These are phyloP conservation scores for Lithophane ornitopus DNA, from an alignment of 2,888 invertebrate species.

Conservation along the genomic window DNA sequence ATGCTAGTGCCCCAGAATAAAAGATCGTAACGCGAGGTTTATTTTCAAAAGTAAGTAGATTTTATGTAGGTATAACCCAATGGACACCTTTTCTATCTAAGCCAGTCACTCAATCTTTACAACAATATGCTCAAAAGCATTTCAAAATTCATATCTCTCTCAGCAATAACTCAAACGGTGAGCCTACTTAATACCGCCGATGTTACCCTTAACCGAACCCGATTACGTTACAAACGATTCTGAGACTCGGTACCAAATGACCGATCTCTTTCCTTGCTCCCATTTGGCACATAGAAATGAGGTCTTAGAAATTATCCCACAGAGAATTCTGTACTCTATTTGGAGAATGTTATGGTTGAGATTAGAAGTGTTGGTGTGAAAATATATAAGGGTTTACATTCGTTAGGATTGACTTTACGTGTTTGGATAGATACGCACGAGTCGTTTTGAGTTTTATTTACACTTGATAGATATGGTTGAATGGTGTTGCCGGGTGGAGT, in stretches of 20 bases:
- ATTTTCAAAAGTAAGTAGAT: not conserved
- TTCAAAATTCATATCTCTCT: constrained; percentile 61
- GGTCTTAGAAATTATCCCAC: constrained; percentile 36
- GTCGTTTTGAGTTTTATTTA: constrained; percentile 67
- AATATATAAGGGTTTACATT: constrained; percentile 59
- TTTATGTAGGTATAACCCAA: too few relatives aligned
- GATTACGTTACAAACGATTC: constrained; percentile 70
- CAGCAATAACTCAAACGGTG: constrained; percentile 56
- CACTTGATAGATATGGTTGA: constrained; percentile 58
- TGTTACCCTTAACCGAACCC: constrained; percentile 62
- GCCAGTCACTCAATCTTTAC: not conserved
- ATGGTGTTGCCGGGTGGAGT: constrained; percentile 33
- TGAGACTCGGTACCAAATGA: constrained; percentile 64
- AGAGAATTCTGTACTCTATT: constrained; percentile 32
- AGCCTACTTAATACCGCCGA: constrained; percentile 62
- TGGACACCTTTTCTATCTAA: not conserved
- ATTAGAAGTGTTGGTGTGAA: not conserved
- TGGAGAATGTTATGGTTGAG: not conserved
- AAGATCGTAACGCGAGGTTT: not conserved
- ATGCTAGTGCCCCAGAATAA: too few relatives aligned
- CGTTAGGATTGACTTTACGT: constrained; percentile 67
- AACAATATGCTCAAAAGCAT: constrained; percentile 34
- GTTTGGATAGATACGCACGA: constrained; percentile 63
- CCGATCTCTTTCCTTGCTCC: constrained; percentile 64
- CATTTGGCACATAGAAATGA: constrained; percentile 58